A percentile compares a stretch with the other conserved stretches of the same genome.
phyloP scores from a whole-genome alignment of 2,888 invertebrate species.

The Agrotis segetum region DNA sequence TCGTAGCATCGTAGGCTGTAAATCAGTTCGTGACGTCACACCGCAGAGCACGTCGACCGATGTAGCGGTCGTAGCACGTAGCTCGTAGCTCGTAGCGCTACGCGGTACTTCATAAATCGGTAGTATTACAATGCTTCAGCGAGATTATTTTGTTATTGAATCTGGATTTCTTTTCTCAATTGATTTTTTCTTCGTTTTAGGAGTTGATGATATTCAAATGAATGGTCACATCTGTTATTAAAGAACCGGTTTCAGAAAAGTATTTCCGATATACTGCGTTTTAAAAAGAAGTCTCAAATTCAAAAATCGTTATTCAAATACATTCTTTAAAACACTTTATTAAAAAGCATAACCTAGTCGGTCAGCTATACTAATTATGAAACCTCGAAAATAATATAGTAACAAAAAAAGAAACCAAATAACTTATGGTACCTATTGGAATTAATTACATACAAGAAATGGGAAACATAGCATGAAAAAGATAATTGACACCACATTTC shows the following conservation, averaged over 20 bases:
- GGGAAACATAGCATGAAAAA: neutral
- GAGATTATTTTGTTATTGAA: constrained; percentile 48
- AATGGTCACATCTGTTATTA: neutral
- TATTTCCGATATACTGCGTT: neutral
- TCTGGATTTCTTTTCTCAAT: neutral
- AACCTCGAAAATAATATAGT: neutral
- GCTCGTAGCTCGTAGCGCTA: constrained; percentile 50
- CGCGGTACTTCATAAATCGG: constrained; percentile 57
- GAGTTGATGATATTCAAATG: neutral
- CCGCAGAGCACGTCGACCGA: constrained; percentile 62
- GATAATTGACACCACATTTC: neutral
- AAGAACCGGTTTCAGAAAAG: neutral
- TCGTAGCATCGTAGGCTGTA: constrained; percentile 71
- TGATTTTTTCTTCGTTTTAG: neutral
- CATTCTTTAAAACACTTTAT: no score
- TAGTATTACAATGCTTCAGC: constrained; percentile 48
- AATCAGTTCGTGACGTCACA: constrained; percentile 76
- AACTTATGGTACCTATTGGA: neutral
- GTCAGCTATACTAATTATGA: neutral
- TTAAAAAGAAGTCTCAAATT: no score
- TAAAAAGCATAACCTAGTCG: neutral
- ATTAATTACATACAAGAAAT: neutral
- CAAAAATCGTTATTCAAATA: no score
- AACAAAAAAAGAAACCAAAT: neutral
- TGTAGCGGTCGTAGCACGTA: constrained; percentile 68